Evolutionary conservation across 2,888 invertebrate species (phyloP), one percentile per base, ranked within the genome.

Genomic region (Urechis unicinctus): DNA sequence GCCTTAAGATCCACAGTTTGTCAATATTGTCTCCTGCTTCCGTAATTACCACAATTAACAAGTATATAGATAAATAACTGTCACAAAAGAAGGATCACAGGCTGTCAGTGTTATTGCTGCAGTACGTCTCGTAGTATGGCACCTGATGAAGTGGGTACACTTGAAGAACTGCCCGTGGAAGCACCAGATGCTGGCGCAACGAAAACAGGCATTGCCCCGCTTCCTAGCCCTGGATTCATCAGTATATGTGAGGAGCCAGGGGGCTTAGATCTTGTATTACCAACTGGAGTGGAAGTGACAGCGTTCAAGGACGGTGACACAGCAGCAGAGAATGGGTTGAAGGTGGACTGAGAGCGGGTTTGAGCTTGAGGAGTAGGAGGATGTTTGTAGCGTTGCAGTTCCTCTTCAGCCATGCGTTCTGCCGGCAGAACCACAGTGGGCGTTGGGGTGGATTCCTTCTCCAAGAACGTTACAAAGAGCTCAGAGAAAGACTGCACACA

Each of bases 391-490:
- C 31, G 36, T n/a, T 53, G 42, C 48, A 48, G 69, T 9, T 69
- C 57, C 52, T 76, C 76, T 42, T 63, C 55, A 9, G 66, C 74
- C 76, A 79, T 76, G 52, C 72, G 67, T 55, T 78, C 77, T 0
- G 74, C 74, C 1, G 79, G 78, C 13, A 80, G 69, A 45, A 69
- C 69, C 25, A 71, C 60, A 6, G 70, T 63, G 26, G 73, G 68
- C 41, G 70, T 69, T 0, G 90, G 91, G 56, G 83, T 83, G 0
- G 91, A 91, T 41, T 65, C 65, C 3, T 52, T 31, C 76, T 93
- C 91, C 63, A 93, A 80, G 79, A 92, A 93, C 66, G 83, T 82
- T 13, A 88, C 84, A 75, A 88, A 88, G 57, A 87, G 85, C 69
- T 85, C 84, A 0, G 87, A 85, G 59, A 88, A 78, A 0, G 86